Percentiles rank a stretch among this genome's conserved stretches.
These are phyloP conservation scores for Euplexia lucipara DNA, from an alignment of 2,888 invertebrate genomes.

Conservation along the genomic window DNA sequence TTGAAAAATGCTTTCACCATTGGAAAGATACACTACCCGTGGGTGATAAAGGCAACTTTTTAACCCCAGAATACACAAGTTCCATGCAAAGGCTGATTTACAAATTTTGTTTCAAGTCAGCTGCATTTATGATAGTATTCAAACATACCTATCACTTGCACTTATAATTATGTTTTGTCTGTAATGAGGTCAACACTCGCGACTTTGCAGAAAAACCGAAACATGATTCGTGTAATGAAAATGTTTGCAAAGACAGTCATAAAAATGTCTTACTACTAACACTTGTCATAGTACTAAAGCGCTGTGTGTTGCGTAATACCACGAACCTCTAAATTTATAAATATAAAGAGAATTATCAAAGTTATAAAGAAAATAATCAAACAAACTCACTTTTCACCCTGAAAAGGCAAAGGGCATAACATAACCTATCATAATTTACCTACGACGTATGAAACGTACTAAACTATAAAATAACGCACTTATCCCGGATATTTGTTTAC, in stretches of 20 bases:
- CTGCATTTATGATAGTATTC: constrained; percentile 3
- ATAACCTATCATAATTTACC: constrained; percentile 81
- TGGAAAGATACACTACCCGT: no score
- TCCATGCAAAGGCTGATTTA: constrained; percentile 6
- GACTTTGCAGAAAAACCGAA: constrained; percentile 40
- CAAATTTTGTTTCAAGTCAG: constrained; percentile 7
- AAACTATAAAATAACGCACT: constrained; percentile 41
- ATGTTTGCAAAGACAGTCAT: constrained; percentile 25
- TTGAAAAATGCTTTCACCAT: no score
- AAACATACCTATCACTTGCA: constrained; percentile 30
- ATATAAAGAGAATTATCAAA: constrained; percentile 36
- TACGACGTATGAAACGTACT: constrained; percentile 62
- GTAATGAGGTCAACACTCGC: constrained; percentile 41
- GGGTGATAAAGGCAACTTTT: no score
- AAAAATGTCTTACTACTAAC: constrained; percentile 2
- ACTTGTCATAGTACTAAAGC: not conserved
- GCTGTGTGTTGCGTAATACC: constrained; percentile 23
- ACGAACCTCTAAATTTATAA: constrained; percentile 17
- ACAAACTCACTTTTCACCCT: constrained; percentile 80
- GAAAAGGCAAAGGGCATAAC: constrained; percentile 79
- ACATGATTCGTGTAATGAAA: constrained; percentile 33
- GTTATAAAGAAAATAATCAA: constrained; percentile 48
- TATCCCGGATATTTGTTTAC: constrained; percentile 37
- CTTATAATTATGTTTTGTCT: constrained; percentile 9
- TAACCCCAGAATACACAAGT: constrained; percentile 21